Base-by-base conservation (phyloP, 2,113 vertebrate species). In the Sylvilagus bachmani region DNA sequence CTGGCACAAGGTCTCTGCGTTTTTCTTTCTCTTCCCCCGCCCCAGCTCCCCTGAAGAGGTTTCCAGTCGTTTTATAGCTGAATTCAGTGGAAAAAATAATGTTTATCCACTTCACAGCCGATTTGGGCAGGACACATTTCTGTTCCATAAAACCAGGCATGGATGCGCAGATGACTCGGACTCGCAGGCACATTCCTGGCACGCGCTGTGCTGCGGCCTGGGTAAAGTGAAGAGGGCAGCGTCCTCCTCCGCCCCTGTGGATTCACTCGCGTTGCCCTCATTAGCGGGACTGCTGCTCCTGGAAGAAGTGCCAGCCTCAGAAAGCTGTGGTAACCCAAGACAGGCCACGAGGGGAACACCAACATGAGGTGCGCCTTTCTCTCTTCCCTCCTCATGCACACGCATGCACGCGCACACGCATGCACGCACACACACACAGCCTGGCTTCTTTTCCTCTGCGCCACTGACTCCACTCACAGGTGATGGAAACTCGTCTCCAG, bases 41-140 rank as follows among this genome's bases (percentile, higher is more conserved):
- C 22, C 1, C 70, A 86, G 10, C 25, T 55, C 71, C 74, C 71
- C 17, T 4, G 51, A 89, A 83, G 95, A 78, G 53, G 69, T 94
- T 92, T 92, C 78, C 90, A 81, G 51, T 85, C 58, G 14, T 92
- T 93, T 93, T 74, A 90, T 73, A 93, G 81, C 84, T 92, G 81
- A 90, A 86, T 83, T 95, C 79, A 86, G 86, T 91, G 78, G 90
- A 62, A 94, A 95, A 58, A 89, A 51, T 85, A 93, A 83, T 77
- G 78, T 97, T 92, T 91, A 90, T 86, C 88, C 78, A 86, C 69
- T 94, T 86, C 81, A 74, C n/a, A 74, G 90, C 90, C 93, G 92
- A 73, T 96, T 94, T 96, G 95, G 95, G 36, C 93, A 51, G 77
- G 85, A 78, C 53, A 67, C 9, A 7, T 86, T 81, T 87, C 88